Percentiles rank a stretch among this genome's conserved stretches.
These are phyloP conservation scores for Halictus quadricinctus DNA, from an alignment of 2,888 invertebrate genomes.

Conservation along the genomic window DNA sequence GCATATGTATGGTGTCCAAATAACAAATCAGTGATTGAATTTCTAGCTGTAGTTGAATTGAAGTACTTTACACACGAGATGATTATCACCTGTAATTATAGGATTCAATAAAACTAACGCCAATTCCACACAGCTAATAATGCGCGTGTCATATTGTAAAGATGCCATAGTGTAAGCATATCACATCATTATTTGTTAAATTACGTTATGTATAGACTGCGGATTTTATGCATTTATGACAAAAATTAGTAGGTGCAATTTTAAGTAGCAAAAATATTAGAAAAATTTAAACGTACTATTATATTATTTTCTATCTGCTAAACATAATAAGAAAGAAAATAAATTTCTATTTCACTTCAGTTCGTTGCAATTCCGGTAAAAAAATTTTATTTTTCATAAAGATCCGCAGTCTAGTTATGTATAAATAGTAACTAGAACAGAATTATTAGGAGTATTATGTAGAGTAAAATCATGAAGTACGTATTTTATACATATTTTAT, in stretches of 20 bases:
- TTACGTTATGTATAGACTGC: conserved; percentile 48
- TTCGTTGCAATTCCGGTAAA: too few species aligned
- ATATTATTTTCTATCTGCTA: too few species aligned
- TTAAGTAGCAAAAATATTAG: too few species aligned
- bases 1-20: conserved; percentile 59
- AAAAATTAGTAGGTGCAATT: too few species aligned
- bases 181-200: conserved; percentile 61
- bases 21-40: conserved; percentile 65
- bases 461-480: conserved; percentile 43
- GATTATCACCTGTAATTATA: conserved; percentile 75
- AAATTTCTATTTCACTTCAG: too few species aligned
- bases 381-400: too few species aligned
- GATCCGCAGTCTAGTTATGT: conserved; percentile 36
- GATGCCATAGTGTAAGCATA: conserved; percentile 60
- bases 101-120: conserved; percentile 75
- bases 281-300: too few species aligned
- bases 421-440: conserved; percentile 33
- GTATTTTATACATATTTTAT: conserved; percentile 63
- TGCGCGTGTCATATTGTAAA: conserved; percentile 63
- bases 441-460: conserved; percentile 41
- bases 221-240: too few species aligned
- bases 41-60: conserved; percentile 73
- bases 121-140: conserved; percentile 63
- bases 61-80: conserved; percentile 69
- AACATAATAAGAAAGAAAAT: too few species aligned